Conservation (phyloP, 2,797 vertebrate species). For the Enteromius radiatus region DNA sequence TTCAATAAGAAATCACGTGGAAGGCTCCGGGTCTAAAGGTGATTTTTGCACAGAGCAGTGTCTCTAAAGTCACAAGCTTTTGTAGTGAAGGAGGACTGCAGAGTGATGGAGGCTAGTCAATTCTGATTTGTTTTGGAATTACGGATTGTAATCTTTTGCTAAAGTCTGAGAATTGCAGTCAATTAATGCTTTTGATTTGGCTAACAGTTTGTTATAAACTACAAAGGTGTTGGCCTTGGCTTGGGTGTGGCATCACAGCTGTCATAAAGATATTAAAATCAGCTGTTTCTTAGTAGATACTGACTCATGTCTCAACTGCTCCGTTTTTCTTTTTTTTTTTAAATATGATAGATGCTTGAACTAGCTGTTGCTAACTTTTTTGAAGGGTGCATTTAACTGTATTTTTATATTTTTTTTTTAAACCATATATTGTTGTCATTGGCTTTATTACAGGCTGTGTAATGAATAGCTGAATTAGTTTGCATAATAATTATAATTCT, state of each 20-base stretch:
- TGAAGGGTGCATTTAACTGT: not conserved
- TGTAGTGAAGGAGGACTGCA: not conserved
- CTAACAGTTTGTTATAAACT: not conserved
- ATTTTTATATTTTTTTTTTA: not conserved
- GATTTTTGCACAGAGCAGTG: not conserved
- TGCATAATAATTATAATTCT: too few relatives aligned
- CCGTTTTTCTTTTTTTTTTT: not conserved
- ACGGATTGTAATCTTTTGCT: not conserved
- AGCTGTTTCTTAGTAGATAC: not conserved
- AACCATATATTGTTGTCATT: not conserved
- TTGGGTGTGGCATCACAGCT: constrained; percentile 8
- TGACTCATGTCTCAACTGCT: not conserved
- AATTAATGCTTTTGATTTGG: not conserved
- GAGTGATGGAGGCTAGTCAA: not conserved
- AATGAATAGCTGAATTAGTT: not conserved
- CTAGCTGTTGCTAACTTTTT: not conserved
- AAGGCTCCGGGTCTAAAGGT: constrained; percentile 27
- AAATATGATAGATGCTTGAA: not conserved
- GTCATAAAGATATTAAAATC: constrained; percentile 12
- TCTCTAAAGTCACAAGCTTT: not conserved
- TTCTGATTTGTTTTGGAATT: not conserved
- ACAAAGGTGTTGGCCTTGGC: not conserved
- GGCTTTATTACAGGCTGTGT: not conserved
- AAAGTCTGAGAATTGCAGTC: not conserved
- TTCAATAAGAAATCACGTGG: not conserved